Conservation (phyloP, 1,140 invertebrate species). For the Choristoneura fumiferana region DNA sequence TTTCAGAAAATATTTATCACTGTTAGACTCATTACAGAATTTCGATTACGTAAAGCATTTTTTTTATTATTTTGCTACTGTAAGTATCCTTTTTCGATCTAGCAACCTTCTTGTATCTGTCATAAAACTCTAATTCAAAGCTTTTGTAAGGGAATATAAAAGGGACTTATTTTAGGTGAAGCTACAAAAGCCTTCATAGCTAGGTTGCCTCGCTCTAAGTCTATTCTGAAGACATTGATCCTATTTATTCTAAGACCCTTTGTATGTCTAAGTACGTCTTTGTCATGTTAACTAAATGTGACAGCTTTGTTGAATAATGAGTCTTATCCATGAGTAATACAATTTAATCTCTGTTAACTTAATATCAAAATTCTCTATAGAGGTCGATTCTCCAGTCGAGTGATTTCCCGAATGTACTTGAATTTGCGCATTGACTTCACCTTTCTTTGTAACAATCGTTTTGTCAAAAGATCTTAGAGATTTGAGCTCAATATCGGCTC, state of each 20-base stretch:
- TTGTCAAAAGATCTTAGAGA: constrained; percentile 17
- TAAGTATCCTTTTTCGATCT: not conserved
- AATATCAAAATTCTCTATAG: not conserved
- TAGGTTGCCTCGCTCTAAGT: not conserved
- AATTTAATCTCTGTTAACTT: constrained; percentile 16
- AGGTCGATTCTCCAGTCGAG: constrained; percentile 10
- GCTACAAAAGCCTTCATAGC: not conserved
- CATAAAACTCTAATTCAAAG: not conserved
- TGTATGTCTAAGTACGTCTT: constrained; percentile 13
- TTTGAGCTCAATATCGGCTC: not conserved
- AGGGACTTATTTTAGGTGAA: constrained; percentile 9
- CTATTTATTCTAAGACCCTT: constrained; percentile 15
- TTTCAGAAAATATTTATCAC: too few relatives aligned
- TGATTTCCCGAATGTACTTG: constrained; percentile 8
- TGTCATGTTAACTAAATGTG: constrained; percentile 15
- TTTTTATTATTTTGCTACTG: not conserved
- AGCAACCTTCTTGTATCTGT: not conserved
- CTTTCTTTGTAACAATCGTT: constrained; percentile 17
- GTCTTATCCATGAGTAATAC: constrained; percentile 9
- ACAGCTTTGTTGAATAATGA: constrained; percentile 11
- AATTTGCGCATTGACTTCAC: constrained; percentile 6
- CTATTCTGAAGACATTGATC: constrained; percentile 11
- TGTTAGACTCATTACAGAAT: too few relatives aligned
- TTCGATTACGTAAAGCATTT: too few relatives aligned
- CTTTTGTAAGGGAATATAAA: not conserved